A percentile compares a stretch with the other conserved stretches of the same genome.
phyloP scores from a whole-genome alignment of 2,797 vertebrate species.

The Cephalopachus bancanus region DNA sequence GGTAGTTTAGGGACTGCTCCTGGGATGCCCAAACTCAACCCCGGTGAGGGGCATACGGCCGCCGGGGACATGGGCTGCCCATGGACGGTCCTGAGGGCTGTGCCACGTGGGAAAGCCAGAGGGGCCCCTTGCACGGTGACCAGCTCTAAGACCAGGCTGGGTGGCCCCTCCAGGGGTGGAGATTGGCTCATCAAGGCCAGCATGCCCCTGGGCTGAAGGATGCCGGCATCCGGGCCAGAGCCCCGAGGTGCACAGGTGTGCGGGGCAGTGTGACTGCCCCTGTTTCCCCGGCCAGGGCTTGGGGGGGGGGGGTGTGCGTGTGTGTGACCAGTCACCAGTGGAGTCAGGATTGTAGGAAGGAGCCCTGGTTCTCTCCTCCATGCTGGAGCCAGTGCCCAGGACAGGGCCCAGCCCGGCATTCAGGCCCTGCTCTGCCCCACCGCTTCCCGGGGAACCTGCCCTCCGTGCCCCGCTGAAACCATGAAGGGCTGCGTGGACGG shows the following conservation, averaged over 20 bases:
- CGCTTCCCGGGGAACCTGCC: background rate
- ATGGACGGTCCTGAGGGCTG: rapidly evolving
- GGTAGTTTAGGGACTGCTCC: background rate
- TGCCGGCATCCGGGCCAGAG: background rate
- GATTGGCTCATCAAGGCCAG: background rate
- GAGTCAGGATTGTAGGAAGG: background rate
- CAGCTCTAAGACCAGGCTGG: too few relatives aligned
- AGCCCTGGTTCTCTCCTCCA: background rate
- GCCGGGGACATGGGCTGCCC: background rate
- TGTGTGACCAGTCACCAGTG: too few relatives aligned
- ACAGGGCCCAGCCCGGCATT: background rate
- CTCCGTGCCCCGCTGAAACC: background rate
- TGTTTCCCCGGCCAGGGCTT: background rate
- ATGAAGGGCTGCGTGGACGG: background rate
- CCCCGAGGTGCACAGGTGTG: rapidly evolving
- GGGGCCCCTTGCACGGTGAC: too few relatives aligned
- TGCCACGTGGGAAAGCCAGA: background rate
- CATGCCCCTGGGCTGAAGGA: rapidly evolving
- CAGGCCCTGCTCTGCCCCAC: background rate
- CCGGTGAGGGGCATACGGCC: background rate
- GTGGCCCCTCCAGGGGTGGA: rapidly evolving
- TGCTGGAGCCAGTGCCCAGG: background rate
- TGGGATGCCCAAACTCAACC: background rate
- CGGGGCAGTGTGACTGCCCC: rapidly evolving
- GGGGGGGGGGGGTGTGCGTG: too few relatives aligned